Conservation (phyloP, 1,140 invertebrate species). For the Muscidifurax raptorellus region DNA sequence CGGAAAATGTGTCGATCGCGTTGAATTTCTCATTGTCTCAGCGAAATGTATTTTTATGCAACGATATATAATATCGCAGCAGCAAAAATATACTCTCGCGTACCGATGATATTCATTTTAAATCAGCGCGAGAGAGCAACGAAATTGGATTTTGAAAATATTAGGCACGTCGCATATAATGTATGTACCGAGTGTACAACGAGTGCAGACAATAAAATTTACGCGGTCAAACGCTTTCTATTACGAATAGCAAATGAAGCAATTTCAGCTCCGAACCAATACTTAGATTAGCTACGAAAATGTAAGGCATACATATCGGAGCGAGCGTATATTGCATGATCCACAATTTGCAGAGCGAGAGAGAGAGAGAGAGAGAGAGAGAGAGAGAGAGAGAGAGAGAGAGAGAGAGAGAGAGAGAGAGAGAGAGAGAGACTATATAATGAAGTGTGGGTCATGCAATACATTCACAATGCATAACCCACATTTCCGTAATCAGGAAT, state of each 20-base stretch:
- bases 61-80: neutral
- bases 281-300: conserved; percentile 38
- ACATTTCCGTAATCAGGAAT: conserved; percentile 50
- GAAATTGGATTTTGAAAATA: neutral
- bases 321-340: conserved; percentile 19
- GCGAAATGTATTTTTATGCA: neutral
- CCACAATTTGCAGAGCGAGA: conserved; percentile 32
- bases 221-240: neutral
- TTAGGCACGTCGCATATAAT: neutral
- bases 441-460: conserved; percentile 45
- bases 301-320: conserved; percentile 25
- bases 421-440: conserved; percentile 28
- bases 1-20: neutral
- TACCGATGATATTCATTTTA: neutral
- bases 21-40: neutral
- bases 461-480: conserved; percentile 51
- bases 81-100: neutral
- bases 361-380: neutral
- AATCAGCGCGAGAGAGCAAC: too few species aligned
- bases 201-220: neutral
- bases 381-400: neutral
- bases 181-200: too few species aligned
- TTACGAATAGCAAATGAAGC: conserved; percentile 28
- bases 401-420: conserved; percentile 2
- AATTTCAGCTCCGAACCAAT: conserved; percentile 15